Conservation (phyloP, 2,797 vertebrate species). For the Buceros bicornis region DNA sequence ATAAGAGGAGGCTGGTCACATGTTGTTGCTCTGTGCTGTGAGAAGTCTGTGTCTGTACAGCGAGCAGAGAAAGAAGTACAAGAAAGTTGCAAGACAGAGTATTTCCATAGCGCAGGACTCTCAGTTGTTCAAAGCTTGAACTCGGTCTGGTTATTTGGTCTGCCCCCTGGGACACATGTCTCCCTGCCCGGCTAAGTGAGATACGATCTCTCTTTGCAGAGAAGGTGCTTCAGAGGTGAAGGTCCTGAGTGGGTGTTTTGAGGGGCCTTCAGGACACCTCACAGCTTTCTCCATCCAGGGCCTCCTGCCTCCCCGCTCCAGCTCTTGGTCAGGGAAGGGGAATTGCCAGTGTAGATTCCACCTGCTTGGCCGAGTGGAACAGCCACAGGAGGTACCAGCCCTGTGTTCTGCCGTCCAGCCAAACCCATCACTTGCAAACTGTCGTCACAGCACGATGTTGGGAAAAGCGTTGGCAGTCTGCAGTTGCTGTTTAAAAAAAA, state of each 20-base stretch:
- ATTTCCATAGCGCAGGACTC: neutral
- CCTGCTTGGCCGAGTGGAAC: neutral
- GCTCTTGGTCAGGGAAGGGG: neutral
- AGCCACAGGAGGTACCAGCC: neutral
- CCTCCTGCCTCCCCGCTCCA: neutral
- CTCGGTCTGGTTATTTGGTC: neutral
- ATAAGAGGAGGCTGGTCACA: neutral
- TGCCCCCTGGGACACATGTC: neutral
- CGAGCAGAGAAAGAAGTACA: neutral
- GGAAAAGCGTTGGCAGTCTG: neutral
- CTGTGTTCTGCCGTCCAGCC: neutral
- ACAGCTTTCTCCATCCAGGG: neutral
- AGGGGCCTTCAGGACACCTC: neutral
- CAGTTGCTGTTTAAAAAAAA: accelerated
- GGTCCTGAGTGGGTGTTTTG: neutral
- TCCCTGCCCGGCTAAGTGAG: neutral
- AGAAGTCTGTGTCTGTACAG: neutral
- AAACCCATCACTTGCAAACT: neutral
- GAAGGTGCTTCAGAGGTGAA: neutral
- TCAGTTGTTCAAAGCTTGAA: neutral
- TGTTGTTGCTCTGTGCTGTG: neutral
- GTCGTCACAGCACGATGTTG: neutral
- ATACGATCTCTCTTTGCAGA: neutral
- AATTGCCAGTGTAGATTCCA: neutral
- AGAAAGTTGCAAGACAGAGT: neutral